Base-by-base conservation (phyloP, 2,888 invertebrate species). In the Hermodice carunculata region DNA sequence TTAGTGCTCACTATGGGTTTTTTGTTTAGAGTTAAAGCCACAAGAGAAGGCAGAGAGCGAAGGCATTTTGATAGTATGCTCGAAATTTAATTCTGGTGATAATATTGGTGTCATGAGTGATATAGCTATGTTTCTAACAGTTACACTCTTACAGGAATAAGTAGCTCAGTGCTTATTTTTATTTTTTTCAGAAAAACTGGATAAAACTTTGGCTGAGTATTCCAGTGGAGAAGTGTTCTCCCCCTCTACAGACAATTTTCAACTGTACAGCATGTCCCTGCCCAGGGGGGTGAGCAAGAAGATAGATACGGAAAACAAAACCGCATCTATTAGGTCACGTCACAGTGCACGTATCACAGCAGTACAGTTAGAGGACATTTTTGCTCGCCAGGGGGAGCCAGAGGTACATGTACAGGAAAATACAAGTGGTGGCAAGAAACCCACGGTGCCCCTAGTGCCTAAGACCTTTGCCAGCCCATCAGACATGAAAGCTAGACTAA, bases 271-370 rank as follows among this genome's bases (percentile, higher is more conserved):
- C n/a, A 43, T 43, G 14, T 51, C 60, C 24, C 24, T n/a, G 22
- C 37, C 31, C 19, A 29, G 60, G 22, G 60, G 60, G 17, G 60
- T 60, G 28, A n/a, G n/a, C n/a, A n/a, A n/a, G n/a, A n/a, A 52
- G 17, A 32, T 24, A 0, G 51, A 57, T 40, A 56, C 28, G 28
- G 42, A 46, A 52, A 66, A 57, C 61, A 67, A 95, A 81, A 95
- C 95, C 40, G 96, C 96, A 5, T 96, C 96, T 67, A 95, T 97
- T 76, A 90, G 95, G 73, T 92, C 94, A 73, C 89, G 96, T 40
- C 95, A 82, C 69, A 75, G 80, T 51, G 46, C 43, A 19, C 52
- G 73, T 14, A 44, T 74, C 24, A 61, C 66, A 29, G 54, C 60
- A 17, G 58, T 60, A 2, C 63, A 68, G 26, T 42, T 69, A 14